Conservation (phyloP, 2,888 invertebrate genomes). For the Apocheima hispidaria region DNA sequence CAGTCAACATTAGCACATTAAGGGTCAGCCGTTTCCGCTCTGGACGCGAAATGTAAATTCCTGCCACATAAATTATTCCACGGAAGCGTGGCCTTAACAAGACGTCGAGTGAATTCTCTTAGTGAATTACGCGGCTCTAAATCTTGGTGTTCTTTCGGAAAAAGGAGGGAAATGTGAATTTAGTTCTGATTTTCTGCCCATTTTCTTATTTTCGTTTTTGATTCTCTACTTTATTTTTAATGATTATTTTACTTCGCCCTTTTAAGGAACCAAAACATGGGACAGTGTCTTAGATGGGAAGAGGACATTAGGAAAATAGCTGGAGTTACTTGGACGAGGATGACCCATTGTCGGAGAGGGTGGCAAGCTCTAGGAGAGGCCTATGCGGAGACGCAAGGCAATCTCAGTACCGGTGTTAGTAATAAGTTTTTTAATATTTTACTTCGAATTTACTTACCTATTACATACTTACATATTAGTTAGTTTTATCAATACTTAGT, state of each 20-base stretch:
- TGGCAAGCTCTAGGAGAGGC: no score
- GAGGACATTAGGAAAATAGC: no score
- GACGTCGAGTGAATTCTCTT: slow-evolving; percentile 44
- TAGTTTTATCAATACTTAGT: no score
- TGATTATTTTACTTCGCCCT: background rate
- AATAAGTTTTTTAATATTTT: no score
- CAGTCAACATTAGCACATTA: slow-evolving; percentile 34
- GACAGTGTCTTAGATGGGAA: no score
- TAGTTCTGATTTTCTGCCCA: slow-evolving; percentile 10
- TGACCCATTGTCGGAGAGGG: no score
- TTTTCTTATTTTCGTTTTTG: background rate
- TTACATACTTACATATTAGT: no score
- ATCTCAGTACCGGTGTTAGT: no score
- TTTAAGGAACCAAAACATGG: no score
- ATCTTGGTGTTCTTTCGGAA: slow-evolving; percentile 45
- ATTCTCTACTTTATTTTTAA: background rate
- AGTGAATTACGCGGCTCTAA: slow-evolving; percentile 44
- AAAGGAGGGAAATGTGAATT: slow-evolving; percentile 27
- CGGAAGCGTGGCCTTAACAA: slow-evolving; percentile 43
- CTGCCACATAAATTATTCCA: slow-evolving; percentile 39
- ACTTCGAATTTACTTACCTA: no score
- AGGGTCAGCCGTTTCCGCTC: slow-evolving; percentile 27
- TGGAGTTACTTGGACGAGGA: no score
- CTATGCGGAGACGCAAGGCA: no score
- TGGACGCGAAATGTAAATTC: slow-evolving; percentile 41